Percentiles rank a stretch among this genome's conserved stretches.
These are phyloP conservation scores for Hemiprocne comata DNA, from an alignment of 2,113 vertebrate genomes.

Conservation along the genomic window DNA sequence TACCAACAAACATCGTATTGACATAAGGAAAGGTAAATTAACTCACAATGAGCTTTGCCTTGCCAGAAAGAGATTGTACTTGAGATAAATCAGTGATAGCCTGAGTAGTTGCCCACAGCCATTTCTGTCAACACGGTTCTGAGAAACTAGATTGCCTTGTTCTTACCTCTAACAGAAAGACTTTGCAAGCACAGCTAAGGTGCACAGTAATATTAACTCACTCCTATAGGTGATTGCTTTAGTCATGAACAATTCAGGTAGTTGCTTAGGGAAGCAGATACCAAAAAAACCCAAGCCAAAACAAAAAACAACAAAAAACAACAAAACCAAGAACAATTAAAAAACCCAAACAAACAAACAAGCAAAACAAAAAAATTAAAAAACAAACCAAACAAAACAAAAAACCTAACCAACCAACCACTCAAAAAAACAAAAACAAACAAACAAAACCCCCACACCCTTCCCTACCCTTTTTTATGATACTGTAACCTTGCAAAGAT, in stretches of 20 bases:
- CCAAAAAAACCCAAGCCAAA: too few species aligned
- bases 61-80: background rate
- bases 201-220: accelerated
- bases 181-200: background rate
- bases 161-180: background rate
- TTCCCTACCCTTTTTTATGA: background rate
- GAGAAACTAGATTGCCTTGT: background rate
- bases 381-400: too few species aligned
- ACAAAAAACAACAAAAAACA: too few species aligned
- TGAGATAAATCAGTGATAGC: background rate
- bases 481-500: background rate
- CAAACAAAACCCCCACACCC: background rate
- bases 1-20: background rate
- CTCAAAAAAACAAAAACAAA: too few species aligned
- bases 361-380: background rate
- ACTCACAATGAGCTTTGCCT: background rate
- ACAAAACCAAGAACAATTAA: too few species aligned
- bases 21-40: background rate
- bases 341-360: too few species aligned
- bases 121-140: background rate
- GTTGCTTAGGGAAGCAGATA: background rate
- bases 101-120: background rate
- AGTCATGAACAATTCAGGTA: background rate
- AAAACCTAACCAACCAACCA: too few species aligned
- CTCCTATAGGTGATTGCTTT: background rate